phyloP scores from a whole-genome alignment of 2,888 invertebrate genomes.

The Agonopterix heracliana region DNA sequence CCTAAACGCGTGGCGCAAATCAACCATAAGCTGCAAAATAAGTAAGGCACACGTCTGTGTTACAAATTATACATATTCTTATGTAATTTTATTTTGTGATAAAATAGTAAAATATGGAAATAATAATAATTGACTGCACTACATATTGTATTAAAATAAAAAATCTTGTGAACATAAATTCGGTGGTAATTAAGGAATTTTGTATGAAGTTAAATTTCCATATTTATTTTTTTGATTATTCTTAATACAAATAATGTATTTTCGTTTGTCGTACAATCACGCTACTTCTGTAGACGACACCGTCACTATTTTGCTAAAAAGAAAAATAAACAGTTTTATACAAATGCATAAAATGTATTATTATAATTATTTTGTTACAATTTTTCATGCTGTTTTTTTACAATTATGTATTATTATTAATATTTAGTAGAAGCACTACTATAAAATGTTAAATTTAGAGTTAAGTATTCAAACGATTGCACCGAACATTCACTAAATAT shows the following conservation, averaged over 20 bases:
- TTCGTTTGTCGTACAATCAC: constrained; percentile 16
- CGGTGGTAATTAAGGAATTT: too few relatives aligned
- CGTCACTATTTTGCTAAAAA: constrained; percentile 36
- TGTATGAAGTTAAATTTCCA: neutral
- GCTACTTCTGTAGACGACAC: constrained; percentile 35
- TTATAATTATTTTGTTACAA: neutral
- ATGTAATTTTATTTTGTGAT: too few relatives aligned
- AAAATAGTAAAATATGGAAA: too few relatives aligned
- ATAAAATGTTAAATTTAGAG: neutral
- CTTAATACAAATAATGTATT: neutral
- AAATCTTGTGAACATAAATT: constrained; percentile 6
- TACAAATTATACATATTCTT: too few relatives aligned
- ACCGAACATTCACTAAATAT: constrained; percentile 16
- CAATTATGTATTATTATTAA: neutral
- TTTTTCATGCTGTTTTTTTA: neutral
- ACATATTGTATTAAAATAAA: constrained; percentile 9
- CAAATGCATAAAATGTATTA: neutral
- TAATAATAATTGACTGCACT: neutral
- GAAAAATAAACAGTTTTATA: neutral
- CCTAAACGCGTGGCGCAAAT: too few relatives aligned
- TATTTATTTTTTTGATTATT: neutral
- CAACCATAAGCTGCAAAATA: constrained; percentile 14
- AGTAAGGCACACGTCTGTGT: constrained; percentile 5
- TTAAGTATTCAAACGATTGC: constrained; percentile 12
- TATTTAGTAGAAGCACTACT: neutral